Evolutionary conservation across 2,888 invertebrate species (phyloP).

Genomic region (Cyaniris semiargus): DNA sequence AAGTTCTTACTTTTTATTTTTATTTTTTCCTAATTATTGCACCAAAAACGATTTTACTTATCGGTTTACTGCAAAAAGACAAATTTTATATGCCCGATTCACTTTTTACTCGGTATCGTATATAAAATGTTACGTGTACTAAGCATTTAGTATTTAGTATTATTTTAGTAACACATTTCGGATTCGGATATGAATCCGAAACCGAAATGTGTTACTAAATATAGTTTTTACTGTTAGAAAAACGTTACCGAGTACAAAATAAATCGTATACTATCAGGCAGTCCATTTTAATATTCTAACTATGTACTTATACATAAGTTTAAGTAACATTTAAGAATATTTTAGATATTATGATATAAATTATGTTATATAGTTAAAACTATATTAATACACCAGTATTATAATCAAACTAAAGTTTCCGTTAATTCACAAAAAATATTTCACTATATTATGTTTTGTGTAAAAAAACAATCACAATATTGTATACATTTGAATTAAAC

Average conservation of each 20-base stretch:
- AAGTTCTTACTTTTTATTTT: background rate
- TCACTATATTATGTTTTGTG: background rate
- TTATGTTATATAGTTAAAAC: background rate
- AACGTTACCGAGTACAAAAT: background rate
- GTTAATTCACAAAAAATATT: background rate
- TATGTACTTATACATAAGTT: background rate
- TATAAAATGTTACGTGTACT: background rate
- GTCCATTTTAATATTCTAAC: conserved; percentile 3
- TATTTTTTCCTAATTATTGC: background rate
- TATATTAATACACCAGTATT: background rate
- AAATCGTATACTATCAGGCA: background rate
- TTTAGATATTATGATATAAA: background rate
- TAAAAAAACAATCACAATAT: background rate
- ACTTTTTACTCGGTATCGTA: background rate
- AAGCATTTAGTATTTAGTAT: no score
- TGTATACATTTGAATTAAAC: background rate
- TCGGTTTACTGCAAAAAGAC: background rate
- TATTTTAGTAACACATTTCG: background rate
- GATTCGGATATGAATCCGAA: background rate
- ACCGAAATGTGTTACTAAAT: background rate
- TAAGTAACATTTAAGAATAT: background rate
- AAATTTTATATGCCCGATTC: background rate
- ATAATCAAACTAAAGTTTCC: background rate
- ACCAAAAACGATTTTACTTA: background rate
- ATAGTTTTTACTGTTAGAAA: background rate